phyloP scores from a whole-genome alignment of 2,113 vertebrate genomes.

The chimpanzee (Pan troglodytes) region NHGRI_mPanTro3-v2.1_pri NC_086016.1:50662001-50662500 shows the following conservation, averaged over 20 bases:
- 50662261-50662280: too few relatives aligned
- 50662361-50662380: background rate
- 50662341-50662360: background rate
- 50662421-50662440: background rate
- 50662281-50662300: background rate
- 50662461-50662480: background rate
- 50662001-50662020: fast-evolving
- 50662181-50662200: background rate
- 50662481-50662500: background rate
- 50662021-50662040: fast-evolving
- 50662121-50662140: fast-evolving
- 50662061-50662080: fast-evolving
- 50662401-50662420: background rate
- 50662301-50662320: background rate
- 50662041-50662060: background rate
- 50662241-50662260: background rate
- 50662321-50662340: too few relatives aligned
- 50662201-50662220: background rate
- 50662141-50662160: background rate
- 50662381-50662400: background rate
- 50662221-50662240: background rate
- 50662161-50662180: background rate
- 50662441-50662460: background rate
- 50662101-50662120: background rate
- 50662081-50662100: fast-evolving